These are phyloP conservation scores for Nomada hirtipes DNA, from an alignment of 2,888 invertebrate genomes.

Conservation along the genomic window DNA sequence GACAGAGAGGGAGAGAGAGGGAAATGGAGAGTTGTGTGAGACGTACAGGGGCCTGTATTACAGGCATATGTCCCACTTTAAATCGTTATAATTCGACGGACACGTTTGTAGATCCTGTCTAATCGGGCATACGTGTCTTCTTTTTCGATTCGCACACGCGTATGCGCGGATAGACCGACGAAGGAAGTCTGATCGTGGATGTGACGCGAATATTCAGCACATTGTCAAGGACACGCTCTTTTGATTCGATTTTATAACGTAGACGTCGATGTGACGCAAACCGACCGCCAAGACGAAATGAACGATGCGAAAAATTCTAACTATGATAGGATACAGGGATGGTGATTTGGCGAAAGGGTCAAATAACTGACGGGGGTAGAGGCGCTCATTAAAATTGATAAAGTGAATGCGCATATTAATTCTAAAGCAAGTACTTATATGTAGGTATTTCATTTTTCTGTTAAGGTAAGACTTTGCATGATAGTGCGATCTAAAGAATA, in stretches of 20 bases:
- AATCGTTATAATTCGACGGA: constrained; percentile 75
- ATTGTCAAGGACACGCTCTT: constrained; percentile 47
- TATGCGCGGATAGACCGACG: constrained; percentile 6
- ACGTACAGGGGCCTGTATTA: neutral
- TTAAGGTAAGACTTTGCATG: too few species aligned
- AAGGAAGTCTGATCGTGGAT: constrained; percentile 47
- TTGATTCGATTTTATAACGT: constrained; percentile 14
- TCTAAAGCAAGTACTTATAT: too few species aligned
- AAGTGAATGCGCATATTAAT: too few species aligned
- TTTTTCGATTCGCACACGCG: neutral
- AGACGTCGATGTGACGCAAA: neutral
- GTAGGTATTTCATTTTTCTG: too few species aligned
- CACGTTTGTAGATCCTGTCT: constrained; percentile 64
- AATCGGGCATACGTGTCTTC: constrained; percentile 53
- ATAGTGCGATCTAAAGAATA: too few species aligned
- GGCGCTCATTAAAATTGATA: too few species aligned
- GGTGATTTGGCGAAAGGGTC: too few species aligned
- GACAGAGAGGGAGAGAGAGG: constrained; percentile 8
- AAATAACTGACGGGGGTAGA: too few species aligned
- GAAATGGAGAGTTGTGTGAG: constrained; percentile 54
- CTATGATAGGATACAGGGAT: neutral
- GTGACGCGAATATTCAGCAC: constrained; percentile 53
- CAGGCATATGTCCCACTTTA: constrained; percentile 78
- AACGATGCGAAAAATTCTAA: neutral
- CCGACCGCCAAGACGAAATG: neutral